These are phyloP conservation scores for Hyaena hyaena DNA, from an alignment of 2,113 vertebrate species.

Conservation along the genomic window DNA sequence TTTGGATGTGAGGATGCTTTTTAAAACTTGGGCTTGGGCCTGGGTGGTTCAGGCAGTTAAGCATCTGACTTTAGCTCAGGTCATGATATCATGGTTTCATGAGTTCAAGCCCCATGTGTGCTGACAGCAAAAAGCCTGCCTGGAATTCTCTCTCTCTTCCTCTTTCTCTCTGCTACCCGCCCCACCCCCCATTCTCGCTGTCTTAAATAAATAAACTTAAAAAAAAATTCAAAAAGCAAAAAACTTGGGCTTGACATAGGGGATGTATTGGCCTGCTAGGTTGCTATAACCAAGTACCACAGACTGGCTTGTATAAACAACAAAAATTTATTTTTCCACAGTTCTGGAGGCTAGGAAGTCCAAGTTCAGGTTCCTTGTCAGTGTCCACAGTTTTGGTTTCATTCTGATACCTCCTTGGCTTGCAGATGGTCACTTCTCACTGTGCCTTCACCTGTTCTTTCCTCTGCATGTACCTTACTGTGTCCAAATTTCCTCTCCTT, in stretches of 20 bases:
- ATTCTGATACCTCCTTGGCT: not conserved
- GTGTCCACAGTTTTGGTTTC: not conserved
- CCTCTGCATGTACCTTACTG: not conserved
- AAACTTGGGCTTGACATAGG: not conserved
- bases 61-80: not conserved
- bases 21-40: not conserved
- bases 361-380: not conserved
- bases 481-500: not conserved
- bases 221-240: not conserved
- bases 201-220: not conserved
- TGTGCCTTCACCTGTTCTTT: not conserved
- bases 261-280: not conserved
- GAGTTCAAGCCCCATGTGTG: no score
- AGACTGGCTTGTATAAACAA: not conserved
- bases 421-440: not conserved
- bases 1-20: not conserved
- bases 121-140: no score
- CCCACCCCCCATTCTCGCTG: not conserved
- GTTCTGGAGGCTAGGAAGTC: not conserved
- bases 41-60: not conserved
- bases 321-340: not conserved
- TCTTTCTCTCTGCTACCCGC: not conserved
- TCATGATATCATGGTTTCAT: not conserved
- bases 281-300: no score
- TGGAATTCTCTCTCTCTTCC: no score